Conservation (phyloP, 2,113 vertebrate genomes). For the Dipodomys ordii region DNA sequence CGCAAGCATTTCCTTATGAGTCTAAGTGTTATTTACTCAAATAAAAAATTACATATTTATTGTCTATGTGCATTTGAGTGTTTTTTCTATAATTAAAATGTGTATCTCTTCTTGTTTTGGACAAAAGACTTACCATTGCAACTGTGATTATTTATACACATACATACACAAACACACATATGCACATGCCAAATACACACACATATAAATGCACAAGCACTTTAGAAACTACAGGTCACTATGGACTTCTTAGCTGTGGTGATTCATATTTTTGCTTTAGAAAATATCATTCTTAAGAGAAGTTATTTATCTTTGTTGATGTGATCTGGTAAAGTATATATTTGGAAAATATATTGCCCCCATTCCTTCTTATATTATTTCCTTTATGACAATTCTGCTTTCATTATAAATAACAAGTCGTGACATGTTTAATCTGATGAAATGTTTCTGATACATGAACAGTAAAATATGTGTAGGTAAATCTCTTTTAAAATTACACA, state of each 20-base stretch:
- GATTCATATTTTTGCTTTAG: no score
- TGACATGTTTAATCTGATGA: not conserved
- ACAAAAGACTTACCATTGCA: not conserved
- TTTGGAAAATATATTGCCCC: not conserved
- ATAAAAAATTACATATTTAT: not conserved
- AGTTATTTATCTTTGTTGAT: not conserved
- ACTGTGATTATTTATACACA: not conserved
- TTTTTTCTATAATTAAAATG: not conserved
- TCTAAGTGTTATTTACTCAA: not conserved
- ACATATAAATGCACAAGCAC: no score
- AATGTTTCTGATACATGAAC: not conserved
- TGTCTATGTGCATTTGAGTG: not conserved
- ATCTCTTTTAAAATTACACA: not conserved
- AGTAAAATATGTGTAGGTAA: not conserved
- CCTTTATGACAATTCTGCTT: not conserved
- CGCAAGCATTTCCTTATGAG: not conserved
- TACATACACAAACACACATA: not conserved
- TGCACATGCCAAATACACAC: not conserved
- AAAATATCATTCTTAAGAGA: not conserved
- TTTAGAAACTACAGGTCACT: not conserved
- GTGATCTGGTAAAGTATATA: not conserved
- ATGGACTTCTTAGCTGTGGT: not conserved
- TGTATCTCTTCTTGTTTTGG: not conserved
- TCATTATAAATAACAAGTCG: not conserved
- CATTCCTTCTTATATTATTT: constrained; percentile 12